Base-by-base conservation (phyloP, 2,797 vertebrate species). In the Danio aesculapii region DNA sequence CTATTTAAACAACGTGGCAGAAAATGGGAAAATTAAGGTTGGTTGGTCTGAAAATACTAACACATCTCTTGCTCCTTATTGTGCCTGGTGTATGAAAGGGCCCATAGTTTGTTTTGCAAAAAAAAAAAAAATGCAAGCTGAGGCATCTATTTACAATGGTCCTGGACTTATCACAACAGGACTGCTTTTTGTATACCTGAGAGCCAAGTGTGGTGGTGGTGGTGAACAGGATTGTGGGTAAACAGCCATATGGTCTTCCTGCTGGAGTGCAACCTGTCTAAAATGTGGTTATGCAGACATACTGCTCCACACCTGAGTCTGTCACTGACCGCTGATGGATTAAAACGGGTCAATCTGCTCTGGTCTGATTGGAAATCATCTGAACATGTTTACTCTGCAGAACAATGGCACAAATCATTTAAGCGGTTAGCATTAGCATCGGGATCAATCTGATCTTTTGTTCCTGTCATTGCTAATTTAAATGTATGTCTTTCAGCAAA, bases 171-270 rank as follows among this genome's bases (percentile, higher is more conserved):
- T 30, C n/a, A 14, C 8, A 58, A 59, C 53, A 59, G 44, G 39
- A 41, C 69, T 50, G 43, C 53, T 14, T 71, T 14, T 41, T 58
- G 12, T 47, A 8, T 43, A 72, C 19, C 13, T 7, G 14, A 16
- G 12, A 16, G 39, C 30, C 17, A 43, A 16, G 57, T 11, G 47
- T 49, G 47, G 30, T 21, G 41, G 8, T 64, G 62, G n/a, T 5
- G 8, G n/a, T 39, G 41, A 72, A 72, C n/a, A 8, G 41, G 58
- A 50, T 62, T 75, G 44, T 62, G 46, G 57, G 55, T 69, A 50
- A 79, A 57, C 72, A 68, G 81, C 69, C 69, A 83, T 79, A 79
- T 83, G 81, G 61, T 52, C 46, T 61, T 72, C 69, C 69, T 68
- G 75, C 69, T 83, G 62, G 68, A 83, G 61, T 63, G 47, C 75